Percentiles rank a stretch among this genome's conserved stretches.
These are phyloP conservation scores for Sciaenops ocellatus DNA, from an alignment of 2,797 vertebrate genomes.

Conservation along the genomic window DNA sequence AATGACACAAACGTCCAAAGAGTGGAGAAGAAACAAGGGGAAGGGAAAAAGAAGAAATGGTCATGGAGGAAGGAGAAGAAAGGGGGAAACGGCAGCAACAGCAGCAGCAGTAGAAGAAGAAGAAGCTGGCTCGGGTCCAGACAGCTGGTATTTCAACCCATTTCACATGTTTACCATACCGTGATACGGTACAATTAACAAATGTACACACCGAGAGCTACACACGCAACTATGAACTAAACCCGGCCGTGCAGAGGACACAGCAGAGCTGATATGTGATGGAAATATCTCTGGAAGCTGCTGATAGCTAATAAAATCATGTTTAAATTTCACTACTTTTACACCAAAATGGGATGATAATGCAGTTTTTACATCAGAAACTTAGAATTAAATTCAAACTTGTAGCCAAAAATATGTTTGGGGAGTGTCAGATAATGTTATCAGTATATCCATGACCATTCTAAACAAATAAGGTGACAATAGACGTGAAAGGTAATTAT, in stretches of 20 bases:
- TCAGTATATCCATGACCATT: background rate
- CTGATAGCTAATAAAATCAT: background rate
- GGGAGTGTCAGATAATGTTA: background rate
- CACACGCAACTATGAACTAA: constrained; percentile 46
- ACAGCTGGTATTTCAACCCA: constrained; percentile 66
- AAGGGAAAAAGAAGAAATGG: background rate
- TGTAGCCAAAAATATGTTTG: too few species aligned
- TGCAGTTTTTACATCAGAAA: background rate
- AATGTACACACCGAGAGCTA: constrained; percentile 46
- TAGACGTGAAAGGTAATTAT: too few species aligned
- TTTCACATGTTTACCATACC: constrained; percentile 72
- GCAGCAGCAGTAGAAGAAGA: background rate
- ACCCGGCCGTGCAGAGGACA: background rate
- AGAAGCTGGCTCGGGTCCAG: constrained; percentile 61
- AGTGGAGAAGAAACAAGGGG: constrained; percentile 21
- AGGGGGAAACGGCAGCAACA: constrained; percentile 6
- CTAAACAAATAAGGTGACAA: background rate
- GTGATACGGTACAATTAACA: constrained; percentile 70
- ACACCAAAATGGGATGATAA: background rate
- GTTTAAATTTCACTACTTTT: background rate
- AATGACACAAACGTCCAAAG: too few species aligned
- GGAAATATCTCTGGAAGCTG: background rate
- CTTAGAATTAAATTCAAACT: background rate
- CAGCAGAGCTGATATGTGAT: background rate
- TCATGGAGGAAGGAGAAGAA: constrained; percentile 17